phyloP scores from a whole-genome alignment of 2,888 invertebrate genomes.

The Hololepta plana region DNA sequence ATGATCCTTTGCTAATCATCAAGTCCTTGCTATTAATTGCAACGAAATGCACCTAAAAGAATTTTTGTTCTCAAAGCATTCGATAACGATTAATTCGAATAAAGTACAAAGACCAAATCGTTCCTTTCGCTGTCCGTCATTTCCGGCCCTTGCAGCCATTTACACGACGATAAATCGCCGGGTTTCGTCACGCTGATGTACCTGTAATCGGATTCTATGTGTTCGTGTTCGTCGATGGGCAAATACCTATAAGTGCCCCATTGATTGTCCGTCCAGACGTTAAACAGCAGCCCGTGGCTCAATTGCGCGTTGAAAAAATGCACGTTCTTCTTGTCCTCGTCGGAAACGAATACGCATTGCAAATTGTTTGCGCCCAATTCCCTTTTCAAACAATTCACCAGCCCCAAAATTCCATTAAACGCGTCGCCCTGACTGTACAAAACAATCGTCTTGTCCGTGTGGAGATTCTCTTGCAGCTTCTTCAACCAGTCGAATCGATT shows the following conservation, averaged over 20 bases:
- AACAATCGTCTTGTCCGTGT: slow-evolving; percentile 28
- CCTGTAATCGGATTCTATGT: slow-evolving; percentile 41
- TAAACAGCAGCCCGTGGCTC: slow-evolving; percentile 57
- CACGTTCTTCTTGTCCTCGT: slow-evolving; percentile 43
- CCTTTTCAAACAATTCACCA: slow-evolving; percentile 69
- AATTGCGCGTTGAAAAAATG: slow-evolving; percentile 48
- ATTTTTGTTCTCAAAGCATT: no score
- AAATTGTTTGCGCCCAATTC: slow-evolving; percentile 42
- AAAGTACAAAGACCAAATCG: no score
- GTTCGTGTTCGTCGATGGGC: slow-evolving; percentile 34
- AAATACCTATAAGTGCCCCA: slow-evolving; percentile 68
- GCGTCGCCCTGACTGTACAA: slow-evolving; percentile 43
- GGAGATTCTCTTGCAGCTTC: slow-evolving; percentile 21
- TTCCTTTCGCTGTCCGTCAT: no score
- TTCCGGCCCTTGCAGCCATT: slow-evolving; percentile 68
- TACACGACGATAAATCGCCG: slow-evolving; percentile 73
- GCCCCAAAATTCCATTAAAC: slow-evolving; percentile 66
- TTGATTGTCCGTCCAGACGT: slow-evolving; percentile 44
- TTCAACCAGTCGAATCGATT: slow-evolving; percentile 34
- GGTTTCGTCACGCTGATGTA: slow-evolving; percentile 58
- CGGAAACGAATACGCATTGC: slow-evolving; percentile 39
- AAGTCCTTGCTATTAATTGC: no score
- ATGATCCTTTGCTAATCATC: no score
- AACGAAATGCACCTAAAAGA: no score
- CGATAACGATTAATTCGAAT: no score